These are phyloP conservation scores for Hucho hucho DNA, from an alignment of 2,113 vertebrate species.

Conservation along the genomic window DNA sequence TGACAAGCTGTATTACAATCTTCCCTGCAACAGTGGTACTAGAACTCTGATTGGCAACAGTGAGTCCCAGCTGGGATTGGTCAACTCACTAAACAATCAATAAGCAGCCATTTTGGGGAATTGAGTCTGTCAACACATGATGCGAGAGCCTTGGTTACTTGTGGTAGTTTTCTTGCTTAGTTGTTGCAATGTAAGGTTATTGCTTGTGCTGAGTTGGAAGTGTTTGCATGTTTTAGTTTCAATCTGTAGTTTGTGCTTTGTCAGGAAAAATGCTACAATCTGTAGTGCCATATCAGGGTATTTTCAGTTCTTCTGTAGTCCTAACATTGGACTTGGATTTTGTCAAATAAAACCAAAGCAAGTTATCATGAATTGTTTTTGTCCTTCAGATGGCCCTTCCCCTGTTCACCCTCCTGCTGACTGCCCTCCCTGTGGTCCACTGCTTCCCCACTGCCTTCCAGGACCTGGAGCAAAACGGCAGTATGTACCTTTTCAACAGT, in stretches of 20 bases:
- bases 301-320: background rate
- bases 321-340: background rate
- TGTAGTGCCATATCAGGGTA: background rate
- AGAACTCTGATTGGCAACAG: constrained; percentile 31
- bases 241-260: too few relatives aligned
- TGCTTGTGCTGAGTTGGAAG: background rate
- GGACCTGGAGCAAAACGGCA: constrained; percentile 47
- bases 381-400: constrained; percentile 61
- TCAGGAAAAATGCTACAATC: too few relatives aligned
- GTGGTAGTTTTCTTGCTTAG: background rate
- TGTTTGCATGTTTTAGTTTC: background rate
- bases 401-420: constrained; percentile 50
- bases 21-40: background rate
- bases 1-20: background rate
- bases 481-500: constrained; percentile 55
- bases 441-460: constrained; percentile 64
- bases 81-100: constrained; percentile 52
- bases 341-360: too few relatives aligned
- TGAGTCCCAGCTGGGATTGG: constrained; percentile 39
- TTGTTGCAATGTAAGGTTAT: background rate
- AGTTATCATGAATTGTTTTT: background rate
- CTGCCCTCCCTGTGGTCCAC: constrained; percentile 54
- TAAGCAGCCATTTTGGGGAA: background rate
- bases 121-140: background rate
- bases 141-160: constrained; percentile 16